These are phyloP conservation scores for Operophtera brumata DNA, from an alignment of 2,888 invertebrate genomes.

Conservation along the genomic window DNA sequence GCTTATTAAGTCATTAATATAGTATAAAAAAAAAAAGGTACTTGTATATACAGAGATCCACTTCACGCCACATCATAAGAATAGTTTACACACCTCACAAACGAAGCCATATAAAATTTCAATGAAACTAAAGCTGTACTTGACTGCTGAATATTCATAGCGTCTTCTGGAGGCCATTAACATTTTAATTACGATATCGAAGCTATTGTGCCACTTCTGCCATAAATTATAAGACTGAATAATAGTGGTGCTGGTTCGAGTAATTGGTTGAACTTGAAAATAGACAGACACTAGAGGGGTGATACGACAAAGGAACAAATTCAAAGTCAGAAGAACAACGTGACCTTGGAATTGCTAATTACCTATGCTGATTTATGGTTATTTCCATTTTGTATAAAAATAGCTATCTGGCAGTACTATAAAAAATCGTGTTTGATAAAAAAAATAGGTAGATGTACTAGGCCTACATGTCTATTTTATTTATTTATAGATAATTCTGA, in stretches of 20 bases:
- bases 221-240: slow-evolving; percentile 18
- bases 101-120: slow-evolving; percentile 5
- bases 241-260: slow-evolving; percentile 4
- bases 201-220: slow-evolving; percentile 21
- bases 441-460: too few relatives aligned
- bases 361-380: too few relatives aligned
- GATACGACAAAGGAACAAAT: not conserved
- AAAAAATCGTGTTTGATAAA: too few relatives aligned
- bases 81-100: not conserved
- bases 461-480: too few relatives aligned
- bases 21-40: too few relatives aligned
- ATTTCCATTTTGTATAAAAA: too few relatives aligned
- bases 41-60: too few relatives aligned
- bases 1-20: too few relatives aligned
- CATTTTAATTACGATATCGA: slow-evolving; percentile 31
- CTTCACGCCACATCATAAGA: too few relatives aligned
- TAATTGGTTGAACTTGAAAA: slow-evolving; percentile 19
- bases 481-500: too few relatives aligned
- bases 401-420: too few relatives aligned
- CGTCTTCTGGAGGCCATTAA: slow-evolving; percentile 26
- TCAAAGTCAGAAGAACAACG: slow-evolving; percentile 1
- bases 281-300: slow-evolving; percentile 3
- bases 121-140: slow-evolving; percentile 17
- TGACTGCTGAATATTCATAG: slow-evolving; percentile 25
- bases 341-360: too few relatives aligned